Base-by-base conservation (phyloP, 2,888 invertebrate genomes). In the Cryptocephalus moraei region DNA sequence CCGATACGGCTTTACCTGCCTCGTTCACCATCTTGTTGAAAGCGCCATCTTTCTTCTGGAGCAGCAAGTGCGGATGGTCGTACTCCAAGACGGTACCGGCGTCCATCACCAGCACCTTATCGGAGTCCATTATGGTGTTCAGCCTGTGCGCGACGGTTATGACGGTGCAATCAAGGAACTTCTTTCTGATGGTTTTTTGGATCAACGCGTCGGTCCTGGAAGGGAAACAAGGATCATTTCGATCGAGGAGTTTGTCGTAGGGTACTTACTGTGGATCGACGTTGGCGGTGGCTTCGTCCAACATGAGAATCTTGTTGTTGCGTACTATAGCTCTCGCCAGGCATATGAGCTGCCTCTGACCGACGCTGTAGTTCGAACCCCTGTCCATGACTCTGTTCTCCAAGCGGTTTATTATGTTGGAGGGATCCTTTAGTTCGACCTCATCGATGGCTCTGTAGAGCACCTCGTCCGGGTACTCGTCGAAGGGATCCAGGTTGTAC, bases 271-370 rank as follows among this genome's bases (percentile, higher is more conserved):
- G 86, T 9, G 87, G 88, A 71, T 93, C 92, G 8, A 93, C 91
- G 65, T 92, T 92, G 1, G 92, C 91, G 0, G 92, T 93, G 12
- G 93, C 92, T 70, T 94, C 93, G 63, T 94, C 93, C 55, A 94
- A 75, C 54, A 93, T 84, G 0, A 93, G 75, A 53, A 94, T 84
- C 55, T 80, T 82, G 68, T 91, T 91, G 53, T 85, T 84, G 14
- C 87, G 77, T 14, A 93, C 73, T 58, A 93, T 86, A 34, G 93
- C 92, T 45, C 93, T 77, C 1, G 92, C 92, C 49, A 94, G 74
- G 65, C 93, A 94, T 40, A 94, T 83, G 43, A 94, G 72, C 65
- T 94, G 94, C 9, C 91, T 75, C 67, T 94, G 93, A 0, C 94
- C 94, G 9, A 92, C 84, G 47, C 91, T 92, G 67, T 91, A 88